phyloP scores from a whole-genome alignment of 2,113 vertebrate species.

The Sprattus sprattus region DNA sequence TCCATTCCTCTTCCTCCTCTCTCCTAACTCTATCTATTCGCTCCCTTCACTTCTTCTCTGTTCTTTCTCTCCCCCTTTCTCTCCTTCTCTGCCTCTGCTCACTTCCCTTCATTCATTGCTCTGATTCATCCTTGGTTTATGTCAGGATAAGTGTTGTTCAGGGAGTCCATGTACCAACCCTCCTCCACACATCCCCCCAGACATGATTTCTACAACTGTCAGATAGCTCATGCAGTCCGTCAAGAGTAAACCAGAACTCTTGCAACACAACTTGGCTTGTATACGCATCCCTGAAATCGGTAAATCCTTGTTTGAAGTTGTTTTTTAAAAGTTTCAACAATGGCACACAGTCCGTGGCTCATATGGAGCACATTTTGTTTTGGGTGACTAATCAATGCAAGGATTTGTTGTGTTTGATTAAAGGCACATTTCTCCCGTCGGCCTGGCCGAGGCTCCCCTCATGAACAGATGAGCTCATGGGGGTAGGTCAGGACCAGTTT shows the following conservation, averaged over 20 bases:
- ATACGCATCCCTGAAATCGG: background rate
- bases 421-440: constrained; percentile 9
- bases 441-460: background rate
- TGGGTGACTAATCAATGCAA: background rate
- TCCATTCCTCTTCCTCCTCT: background rate
- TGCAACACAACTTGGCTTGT: background rate
- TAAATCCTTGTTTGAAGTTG: background rate
- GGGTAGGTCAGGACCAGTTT: constrained; percentile 24
- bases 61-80: background rate
- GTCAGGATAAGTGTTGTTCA: constrained; percentile 12
- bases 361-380: background rate
- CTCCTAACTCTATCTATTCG: background rate
- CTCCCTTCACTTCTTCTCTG: background rate
- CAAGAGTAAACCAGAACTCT: background rate
- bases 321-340: constrained; percentile 1
- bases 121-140: constrained; percentile 5
- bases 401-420: constrained; percentile 12
- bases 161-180: background rate
- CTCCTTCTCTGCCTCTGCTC: background rate
- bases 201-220: background rate
- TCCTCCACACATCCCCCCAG: background rate
- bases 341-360: background rate
- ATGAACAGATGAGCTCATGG: constrained; percentile 18
- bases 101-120: constrained; percentile 5
- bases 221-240: background rate